Evolutionary conservation across 2,888 invertebrate species (phyloP), one percentile per base, ranked within the genome.

Genomic region (Nudaria mundana): DNA sequence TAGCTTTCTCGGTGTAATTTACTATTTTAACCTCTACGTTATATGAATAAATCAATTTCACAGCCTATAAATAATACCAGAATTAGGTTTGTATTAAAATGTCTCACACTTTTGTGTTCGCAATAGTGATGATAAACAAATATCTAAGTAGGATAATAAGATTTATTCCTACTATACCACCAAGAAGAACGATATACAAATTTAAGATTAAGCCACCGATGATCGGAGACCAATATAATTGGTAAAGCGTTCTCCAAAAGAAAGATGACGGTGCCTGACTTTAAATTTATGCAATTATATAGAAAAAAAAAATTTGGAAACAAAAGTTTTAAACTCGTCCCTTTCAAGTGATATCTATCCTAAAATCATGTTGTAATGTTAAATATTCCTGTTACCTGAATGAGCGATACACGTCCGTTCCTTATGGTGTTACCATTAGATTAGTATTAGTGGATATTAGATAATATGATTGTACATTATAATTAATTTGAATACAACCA

Each of bases 401-500:
- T 80, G 84, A 84, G 80, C 76, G 84, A 80, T 67, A 76, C 72
- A 71, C 72, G 76, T 82, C 79, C 79, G 86, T 84, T 86, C 87
- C 87, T 86, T 81, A 76, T 79, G 72, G 76, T 76, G 88, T 88
- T 88, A 88, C 88, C 88, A 88, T 84, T 87, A 88, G 76, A 75
- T 87, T 83, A 87, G 86, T 76, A 60, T 81, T 84, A 86, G 84
- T 52, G 50, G 56, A 63, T 76, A 76, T 67, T 44, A 65, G n/a
- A n/a, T n/a, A 68, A 59, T 56, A 61, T 75, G 71, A 80, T 82
- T 83, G 77, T 87, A 84, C 63, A 81, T 81, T 83, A 66, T 81
- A 79, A 77, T 81, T 78, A 81, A 77, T 81, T 81, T 56, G 76
- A 74, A 79, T 68, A 82, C 81, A 86, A 87, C 81, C 87, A 83